Evolutionary conservation across 2,888 invertebrate genomes (phyloP).

Genomic region (Calameuta filiformis): DNA sequence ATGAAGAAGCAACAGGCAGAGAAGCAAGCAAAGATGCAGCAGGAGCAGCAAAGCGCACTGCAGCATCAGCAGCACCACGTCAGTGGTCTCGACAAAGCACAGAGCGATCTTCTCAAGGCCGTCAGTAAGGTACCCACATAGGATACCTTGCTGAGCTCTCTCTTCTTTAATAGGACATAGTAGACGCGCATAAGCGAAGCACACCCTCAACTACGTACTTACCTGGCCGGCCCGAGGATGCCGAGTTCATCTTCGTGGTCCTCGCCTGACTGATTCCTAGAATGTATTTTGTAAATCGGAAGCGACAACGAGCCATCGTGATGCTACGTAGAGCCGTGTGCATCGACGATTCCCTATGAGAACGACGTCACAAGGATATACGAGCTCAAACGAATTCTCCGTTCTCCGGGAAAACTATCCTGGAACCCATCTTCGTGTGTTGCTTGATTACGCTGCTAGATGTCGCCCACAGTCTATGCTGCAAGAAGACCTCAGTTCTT

Average conservation of each 20-base stretch:
- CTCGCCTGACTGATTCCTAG: slow-evolving; percentile 63
- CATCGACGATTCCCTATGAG: not conserved
- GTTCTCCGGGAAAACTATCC: not conserved
- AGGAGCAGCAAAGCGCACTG: slow-evolving; percentile 76
- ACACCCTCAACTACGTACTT: slow-evolving; percentile 61
- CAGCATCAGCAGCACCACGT: slow-evolving; percentile 79
- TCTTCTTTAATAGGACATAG: slow-evolving; percentile 43
- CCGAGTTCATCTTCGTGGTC: slow-evolving; percentile 24
- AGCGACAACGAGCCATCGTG: slow-evolving; percentile 12
- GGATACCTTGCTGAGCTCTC: slow-evolving; percentile 62
- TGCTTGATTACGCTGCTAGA: not conserved
- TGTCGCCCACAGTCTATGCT: not conserved
- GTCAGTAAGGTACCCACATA: slow-evolving; percentile 84
- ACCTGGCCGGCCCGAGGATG: slow-evolving; percentile 50
- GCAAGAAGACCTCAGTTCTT: not conserved
- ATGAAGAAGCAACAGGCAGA: slow-evolving; percentile 92
- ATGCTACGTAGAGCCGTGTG: not conserved
- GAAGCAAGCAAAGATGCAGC: slow-evolving; percentile 83
- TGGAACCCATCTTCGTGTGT: not conserved
- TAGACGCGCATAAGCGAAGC: slow-evolving; percentile 31
- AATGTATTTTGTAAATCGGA: slow-evolving; percentile 53
- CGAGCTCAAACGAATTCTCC: not conserved
- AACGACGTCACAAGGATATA: not conserved
- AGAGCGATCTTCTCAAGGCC: slow-evolving; percentile 80
- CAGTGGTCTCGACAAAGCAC: slow-evolving; percentile 80